Base-by-base conservation (phyloP, 1,140 invertebrate species). In the Schlechtendalia chinensis region DNA sequence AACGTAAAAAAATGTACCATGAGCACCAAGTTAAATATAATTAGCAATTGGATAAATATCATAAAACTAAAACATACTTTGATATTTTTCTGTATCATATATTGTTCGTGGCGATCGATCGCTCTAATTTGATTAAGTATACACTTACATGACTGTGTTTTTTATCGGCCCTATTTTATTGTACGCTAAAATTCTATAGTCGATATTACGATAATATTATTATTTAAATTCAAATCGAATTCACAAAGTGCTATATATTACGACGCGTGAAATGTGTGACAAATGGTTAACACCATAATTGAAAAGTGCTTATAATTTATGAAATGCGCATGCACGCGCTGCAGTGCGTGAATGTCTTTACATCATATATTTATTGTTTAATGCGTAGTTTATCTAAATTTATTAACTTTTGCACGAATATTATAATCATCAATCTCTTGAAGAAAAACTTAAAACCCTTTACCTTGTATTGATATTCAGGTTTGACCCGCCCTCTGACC, bases 181-280 rank as follows among this genome's bases (percentile, higher is more conserved):
- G 39, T 69, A 47, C n/a, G 12, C 47, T 50, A 69, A 32, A 74
- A 74, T 56, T 58, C 19, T 56, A 56, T 74, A 27, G 54, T n/a
- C n/a, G 24, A 74, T 58, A 74, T 74, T n/a, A 74, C 27, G 32
- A 74, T 32, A 6, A 32, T 4, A 16, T 29, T 56, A 58, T 56
- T 56, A 74, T 74, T 74, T 74, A 74, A 56, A 74, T 74, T 74
- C 27, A 74, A 56, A 56, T 74, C 29, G 50, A 56, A 56, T 29
- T 32, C 54, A 56, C 27, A 17, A 32, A 74, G 71, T 3, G 6
- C 27, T 14, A 6, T 6, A 1, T 32, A 14, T 39, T n/a, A n/a
- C n/a, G 12, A 16, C 17, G n/a, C 24, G 39, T n/a, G 14, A 14
- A 67, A 45, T 12, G 39, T 24, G 14, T 69, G 65, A 69, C 39